Conservation (phyloP, 2,113 vertebrate species). For the Mus pahari region DNA sequence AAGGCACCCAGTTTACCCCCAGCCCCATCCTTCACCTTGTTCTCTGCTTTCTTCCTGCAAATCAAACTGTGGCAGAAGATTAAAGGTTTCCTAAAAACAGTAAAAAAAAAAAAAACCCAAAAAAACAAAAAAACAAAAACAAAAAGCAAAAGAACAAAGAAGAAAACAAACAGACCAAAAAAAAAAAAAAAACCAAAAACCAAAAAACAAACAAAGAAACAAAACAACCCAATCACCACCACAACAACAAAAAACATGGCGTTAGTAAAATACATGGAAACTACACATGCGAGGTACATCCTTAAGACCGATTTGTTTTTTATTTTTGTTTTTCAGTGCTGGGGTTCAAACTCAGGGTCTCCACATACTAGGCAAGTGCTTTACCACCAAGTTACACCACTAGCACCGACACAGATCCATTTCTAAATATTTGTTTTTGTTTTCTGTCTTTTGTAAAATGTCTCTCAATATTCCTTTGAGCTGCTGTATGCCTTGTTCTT, state of each 20-base stretch:
- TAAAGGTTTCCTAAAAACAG: not conserved
- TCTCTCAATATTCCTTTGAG: not conserved
- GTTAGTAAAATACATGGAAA: not conserved
- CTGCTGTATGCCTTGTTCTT: not conserved
- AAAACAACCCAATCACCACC: no score
- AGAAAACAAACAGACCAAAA: not conserved
- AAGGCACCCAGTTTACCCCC: not conserved
- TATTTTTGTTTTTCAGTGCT: no score
- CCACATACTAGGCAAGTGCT: not conserved
- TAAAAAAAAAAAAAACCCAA: not conserved
- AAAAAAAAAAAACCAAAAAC: no score
- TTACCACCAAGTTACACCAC: not conserved
- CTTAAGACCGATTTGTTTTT: not conserved
- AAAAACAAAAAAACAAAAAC: not conserved
- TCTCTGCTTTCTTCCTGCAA: not conserved
- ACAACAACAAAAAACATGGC: not conserved
- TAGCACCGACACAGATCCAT: not conserved
- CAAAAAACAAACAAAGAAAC: not conserved
- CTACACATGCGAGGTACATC: not conserved
- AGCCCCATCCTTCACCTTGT: accelerated
- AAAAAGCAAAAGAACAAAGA: no score
- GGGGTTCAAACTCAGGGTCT: no score
- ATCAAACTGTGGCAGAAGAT: not conserved
- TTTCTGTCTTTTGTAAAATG: not conserved
- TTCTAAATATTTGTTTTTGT: not conserved